Conservation (phyloP, 2,797 vertebrate species). For the Sternotherus odoratus region DNA sequence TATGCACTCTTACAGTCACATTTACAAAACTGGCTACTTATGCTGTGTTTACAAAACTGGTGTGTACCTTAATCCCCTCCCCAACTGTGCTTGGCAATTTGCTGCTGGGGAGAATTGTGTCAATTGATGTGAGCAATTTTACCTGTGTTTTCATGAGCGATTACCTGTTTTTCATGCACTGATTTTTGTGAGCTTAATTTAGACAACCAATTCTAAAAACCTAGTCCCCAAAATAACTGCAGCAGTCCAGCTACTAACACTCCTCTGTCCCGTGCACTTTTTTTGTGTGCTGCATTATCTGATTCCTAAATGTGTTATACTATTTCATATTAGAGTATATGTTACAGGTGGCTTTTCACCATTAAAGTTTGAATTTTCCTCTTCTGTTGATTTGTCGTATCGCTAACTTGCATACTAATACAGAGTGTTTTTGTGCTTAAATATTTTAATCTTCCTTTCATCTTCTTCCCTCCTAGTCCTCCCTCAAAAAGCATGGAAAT, state of each 20-base stretch:
- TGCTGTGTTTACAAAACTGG: background rate
- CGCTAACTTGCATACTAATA: background rate
- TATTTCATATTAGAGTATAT: background rate
- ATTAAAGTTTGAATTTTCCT: background rate
- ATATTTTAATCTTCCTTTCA: constrained; percentile 9
- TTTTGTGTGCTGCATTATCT: background rate
- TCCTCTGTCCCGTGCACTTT: background rate
- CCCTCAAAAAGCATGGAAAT: background rate
- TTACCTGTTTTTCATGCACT: background rate
- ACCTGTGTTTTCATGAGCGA: background rate
- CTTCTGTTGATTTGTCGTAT: background rate
- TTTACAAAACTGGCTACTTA: background rate
- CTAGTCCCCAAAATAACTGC: background rate
- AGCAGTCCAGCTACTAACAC: background rate
- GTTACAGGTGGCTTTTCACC: background rate
- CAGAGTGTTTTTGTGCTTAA: background rate
- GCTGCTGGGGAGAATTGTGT: background rate
- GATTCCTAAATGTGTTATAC: background rate
- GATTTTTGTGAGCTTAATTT: background rate
- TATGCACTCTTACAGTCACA: background rate
- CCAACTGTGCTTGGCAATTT: background rate
- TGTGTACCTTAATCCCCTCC: background rate
- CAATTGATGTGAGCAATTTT: background rate
- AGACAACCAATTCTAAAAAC: background rate
- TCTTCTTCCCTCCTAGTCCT: background rate